Base-by-base conservation (phyloP, 2,888 invertebrate species). In the Baronia brevicornis region DNA sequence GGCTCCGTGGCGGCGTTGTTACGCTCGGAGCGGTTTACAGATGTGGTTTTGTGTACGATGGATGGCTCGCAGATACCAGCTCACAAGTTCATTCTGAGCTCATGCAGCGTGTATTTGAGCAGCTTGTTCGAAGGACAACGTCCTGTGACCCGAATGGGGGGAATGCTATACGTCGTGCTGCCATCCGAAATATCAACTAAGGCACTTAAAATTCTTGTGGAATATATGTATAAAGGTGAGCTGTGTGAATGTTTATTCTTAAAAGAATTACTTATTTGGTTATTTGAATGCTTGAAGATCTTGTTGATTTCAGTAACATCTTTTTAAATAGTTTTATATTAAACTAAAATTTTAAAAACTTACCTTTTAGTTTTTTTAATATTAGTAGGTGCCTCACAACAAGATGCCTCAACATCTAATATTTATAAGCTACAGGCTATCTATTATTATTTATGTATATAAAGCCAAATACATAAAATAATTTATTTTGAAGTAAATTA, bases 51-150 rank as follows among this genome's bases (percentile, higher is more conserved):
- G 36, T 91, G 93, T 44, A 93, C 94, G 4, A 87, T 89, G 61
- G 91, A 91, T 49, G 92, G 93, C 6, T 89, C 90, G 30, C 93
- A 93, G 64, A 90, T 94, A 44, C 90, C 92, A 43, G 94, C 94
- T 7, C 94, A 94, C 85, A 91, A 93, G 62, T 93, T 94, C 60
- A 91, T 94, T 38, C 74, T 94, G 41, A 92, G 94, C 44, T 92
- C 94, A 11, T 94, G 94, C 77, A 93, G 93, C 50, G 77, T 84
- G 7, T 85, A 85, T 40, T 44, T 85, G 40, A 61, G 73, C 59
- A 60, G 50, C 26, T 51, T 85, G 34, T 82, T 85, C 67, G 85
- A 85, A 32, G 78, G 80, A 8, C 85, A 84, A 52, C 63, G 85
- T 11, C 63, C 80, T 3, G 69, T 77, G 36, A 74, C 69, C 11